Conservation (phyloP, 2,888 invertebrate genomes). For the Drepana falcataria region DNA sequence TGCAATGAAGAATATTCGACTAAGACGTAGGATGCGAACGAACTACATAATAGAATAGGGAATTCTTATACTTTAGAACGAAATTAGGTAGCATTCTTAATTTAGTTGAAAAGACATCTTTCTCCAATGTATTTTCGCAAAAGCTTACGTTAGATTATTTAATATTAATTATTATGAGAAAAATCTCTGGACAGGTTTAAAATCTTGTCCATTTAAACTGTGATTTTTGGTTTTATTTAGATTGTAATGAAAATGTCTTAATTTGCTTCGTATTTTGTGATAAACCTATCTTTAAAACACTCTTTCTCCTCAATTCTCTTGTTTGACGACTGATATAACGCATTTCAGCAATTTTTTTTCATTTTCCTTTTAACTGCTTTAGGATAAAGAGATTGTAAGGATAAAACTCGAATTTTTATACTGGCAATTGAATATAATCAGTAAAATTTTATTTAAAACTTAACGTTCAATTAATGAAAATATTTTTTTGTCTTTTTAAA, state of each 20-base stretch:
- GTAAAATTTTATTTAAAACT: too few species aligned
- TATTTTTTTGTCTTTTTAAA: not conserved
- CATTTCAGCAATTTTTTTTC: conserved; percentile 43
- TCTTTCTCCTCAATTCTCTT: conserved; percentile 37
- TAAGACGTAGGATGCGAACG: conserved; percentile 56
- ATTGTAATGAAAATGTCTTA: conserved; percentile 58
- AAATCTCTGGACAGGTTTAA: conserved; percentile 61
- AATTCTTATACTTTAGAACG: conserved; percentile 50
- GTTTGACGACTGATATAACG: conserved; percentile 50
- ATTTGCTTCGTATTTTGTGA: conserved; percentile 71
- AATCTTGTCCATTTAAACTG: conserved; percentile 71
- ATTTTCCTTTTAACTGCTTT: conserved; percentile 15
- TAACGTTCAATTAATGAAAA: not conserved
- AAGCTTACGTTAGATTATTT: conserved; percentile 64
- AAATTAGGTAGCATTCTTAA: conserved; percentile 56
- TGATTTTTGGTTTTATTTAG: conserved; percentile 77
- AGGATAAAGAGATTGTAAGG: too few species aligned
- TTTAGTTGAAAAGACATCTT: conserved; percentile 71
- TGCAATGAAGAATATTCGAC: conserved; percentile 69
- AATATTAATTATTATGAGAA: conserved; percentile 42
- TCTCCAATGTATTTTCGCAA: conserved; percentile 33
- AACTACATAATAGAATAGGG: conserved; percentile 46
- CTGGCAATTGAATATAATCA: not conserved
- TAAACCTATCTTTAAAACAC: conserved; percentile 44
- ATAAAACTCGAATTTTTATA: not conserved